Base-by-base conservation (phyloP, 2,113 vertebrate genomes). In the Carlito syrichta region DNA sequence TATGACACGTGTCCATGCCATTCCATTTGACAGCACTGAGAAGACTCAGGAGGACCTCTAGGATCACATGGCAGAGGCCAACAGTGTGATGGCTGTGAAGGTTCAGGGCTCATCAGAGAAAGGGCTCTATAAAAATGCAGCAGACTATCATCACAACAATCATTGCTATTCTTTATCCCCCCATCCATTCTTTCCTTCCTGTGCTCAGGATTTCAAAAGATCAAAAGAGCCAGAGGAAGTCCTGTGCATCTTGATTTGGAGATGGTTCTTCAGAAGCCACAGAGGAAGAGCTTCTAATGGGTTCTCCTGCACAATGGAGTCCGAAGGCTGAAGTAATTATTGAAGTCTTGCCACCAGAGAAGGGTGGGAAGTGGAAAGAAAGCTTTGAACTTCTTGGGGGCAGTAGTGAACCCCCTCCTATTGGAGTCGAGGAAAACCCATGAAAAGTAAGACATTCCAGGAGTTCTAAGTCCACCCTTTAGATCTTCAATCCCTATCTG, bases 151-250 rank as follows among this genome's bases (percentile, higher is more conserved):
- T 60, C 43, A 68, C 82, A 78, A 86, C 1, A 19, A 73, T 68
- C n/a, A 40, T 16, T 83, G 93, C 82, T 86, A 77, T 93, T 96
- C 77, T 97, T 97, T 69, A 94, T 94, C 78, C 86, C 38, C 89
- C 94, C 58, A 77, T 98, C 93, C 93, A 97, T 96, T 94, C 89
- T 96, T 97, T 97, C 96, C 97, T 97, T 97, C 97, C 95, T 94
- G 86, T 95, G 95, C 76, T 94, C 79, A 86, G 43, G 84, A 93
- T 96, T 97, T 97, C 86, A 96, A 97, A 97, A 95, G 97, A 97
- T 97, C 96, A 97, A 97, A 97, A 95, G 91, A 56, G 63, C 60
- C 74, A 92, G 71, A 97, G 91, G 96, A 96, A 96, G 89, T 97
- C 83, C 96, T 97, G 83, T 97, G 81, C 81, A 95, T 96, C 95